Evolutionary conservation across 1,140 invertebrate species (phyloP).

Genomic region (Eumaeus atala): DNA sequence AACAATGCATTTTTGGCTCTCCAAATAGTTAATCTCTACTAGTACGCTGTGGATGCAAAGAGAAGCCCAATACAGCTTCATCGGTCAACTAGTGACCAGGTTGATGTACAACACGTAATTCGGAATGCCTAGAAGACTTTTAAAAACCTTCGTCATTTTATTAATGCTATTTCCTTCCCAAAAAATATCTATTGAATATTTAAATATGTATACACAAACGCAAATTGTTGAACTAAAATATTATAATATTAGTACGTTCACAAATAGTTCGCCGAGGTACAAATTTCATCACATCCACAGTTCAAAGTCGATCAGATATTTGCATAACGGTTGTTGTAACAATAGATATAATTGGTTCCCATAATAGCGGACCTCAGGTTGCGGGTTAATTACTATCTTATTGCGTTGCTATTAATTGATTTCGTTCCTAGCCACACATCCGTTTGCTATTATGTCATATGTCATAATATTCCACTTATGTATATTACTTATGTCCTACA

Average conservation of each 20-base stretch:
- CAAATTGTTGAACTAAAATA: too few relatives aligned
- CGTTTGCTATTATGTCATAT: constrained; percentile 26
- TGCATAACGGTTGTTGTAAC: constrained; percentile 42
- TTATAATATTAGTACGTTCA: background rate
- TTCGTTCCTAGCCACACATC: constrained; percentile 33
- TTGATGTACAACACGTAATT: too few relatives aligned
- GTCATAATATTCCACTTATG: constrained; percentile 11
- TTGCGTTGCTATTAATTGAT: constrained; percentile 60
- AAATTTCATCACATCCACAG: constrained; percentile 19
- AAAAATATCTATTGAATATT: too few relatives aligned
- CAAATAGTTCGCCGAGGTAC: constrained; percentile 11
- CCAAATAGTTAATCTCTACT: too few relatives aligned
- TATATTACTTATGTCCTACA: constrained; percentile 10
- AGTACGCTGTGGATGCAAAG: too few relatives aligned
- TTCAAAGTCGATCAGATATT: constrained; percentile 39
- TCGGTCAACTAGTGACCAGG: too few relatives aligned
- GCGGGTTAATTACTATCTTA: constrained; percentile 52
- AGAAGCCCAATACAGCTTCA: too few relatives aligned
- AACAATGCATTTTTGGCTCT: too few relatives aligned
- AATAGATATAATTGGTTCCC: constrained; percentile 47
- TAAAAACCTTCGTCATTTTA: too few relatives aligned
- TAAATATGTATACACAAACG: too few relatives aligned
- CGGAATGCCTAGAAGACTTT: too few relatives aligned
- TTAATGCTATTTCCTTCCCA: too few relatives aligned
- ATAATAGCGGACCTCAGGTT: constrained; percentile 31